A percentile compares a stretch with the other conserved stretches of the same genome.
These are phyloP conservation scores for Himalopsyche tibetana DNA, from an alignment of 2,888 invertebrate species.

Conservation along the genomic window DNA sequence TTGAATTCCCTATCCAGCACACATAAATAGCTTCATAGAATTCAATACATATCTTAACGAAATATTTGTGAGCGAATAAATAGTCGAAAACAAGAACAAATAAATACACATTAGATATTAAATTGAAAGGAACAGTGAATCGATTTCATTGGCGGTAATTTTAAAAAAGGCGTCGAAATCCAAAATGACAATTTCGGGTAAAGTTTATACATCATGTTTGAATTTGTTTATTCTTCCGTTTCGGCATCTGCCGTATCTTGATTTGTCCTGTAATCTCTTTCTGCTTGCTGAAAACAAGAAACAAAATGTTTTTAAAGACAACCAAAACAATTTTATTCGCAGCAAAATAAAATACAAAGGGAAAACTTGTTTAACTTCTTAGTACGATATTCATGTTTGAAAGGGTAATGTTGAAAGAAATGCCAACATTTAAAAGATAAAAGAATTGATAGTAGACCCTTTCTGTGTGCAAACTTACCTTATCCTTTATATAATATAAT, in stretches of 20 bases:
- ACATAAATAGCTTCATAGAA: not conserved
- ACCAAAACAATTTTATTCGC: not conserved
- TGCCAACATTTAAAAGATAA: not conserved
- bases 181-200: slow-evolving; percentile 44
- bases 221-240: slow-evolving; percentile 60
- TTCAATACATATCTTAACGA: not conserved
- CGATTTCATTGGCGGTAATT: not conserved
- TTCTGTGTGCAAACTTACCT: slow-evolving; percentile 3
- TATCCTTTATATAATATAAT: no score
- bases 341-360: slow-evolving; percentile 11
- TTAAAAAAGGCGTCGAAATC: slow-evolving; percentile 28
- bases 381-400: not conserved
- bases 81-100: not conserved
- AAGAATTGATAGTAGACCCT: slow-evolving; percentile 43
- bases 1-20: slow-evolving; percentile 31
- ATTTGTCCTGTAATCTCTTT: slow-evolving; percentile 64
- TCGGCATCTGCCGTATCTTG: slow-evolving; percentile 59
- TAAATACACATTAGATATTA: not conserved
- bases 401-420: not conserved
- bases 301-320: slow-evolving; percentile 19
- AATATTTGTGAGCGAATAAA: not conserved
- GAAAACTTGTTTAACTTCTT: not conserved
- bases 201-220: slow-evolving; percentile 56
- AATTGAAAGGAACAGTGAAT: not conserved
- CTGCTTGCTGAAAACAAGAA: slow-evolving; percentile 63